These are phyloP conservation scores for Lates japonicus DNA, from an alignment of 2,797 vertebrate species.

Conservation along the genomic window DNA sequence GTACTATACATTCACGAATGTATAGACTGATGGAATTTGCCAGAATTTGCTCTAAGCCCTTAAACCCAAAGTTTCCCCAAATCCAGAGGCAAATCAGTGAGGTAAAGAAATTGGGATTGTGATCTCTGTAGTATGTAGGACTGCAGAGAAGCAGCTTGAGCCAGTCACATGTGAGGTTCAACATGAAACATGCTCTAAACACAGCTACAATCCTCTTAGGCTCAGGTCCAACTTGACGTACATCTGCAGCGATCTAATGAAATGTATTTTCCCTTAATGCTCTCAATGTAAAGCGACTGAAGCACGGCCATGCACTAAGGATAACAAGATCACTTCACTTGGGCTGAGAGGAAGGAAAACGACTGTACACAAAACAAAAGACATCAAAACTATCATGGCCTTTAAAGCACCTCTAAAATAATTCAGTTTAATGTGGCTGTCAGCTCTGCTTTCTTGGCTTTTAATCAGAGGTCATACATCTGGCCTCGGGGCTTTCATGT, in stretches of 20 bases:
- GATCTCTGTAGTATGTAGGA: conserved; percentile 40
- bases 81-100: conserved; percentile 66
- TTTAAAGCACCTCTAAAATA: conserved; percentile 5
- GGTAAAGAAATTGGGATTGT: conserved; percentile 52
- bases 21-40: conserved; percentile 43
- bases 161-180: conserved; percentile 34
- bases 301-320: conserved; percentile 14
- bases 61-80: conserved; percentile 37
- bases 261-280: conserved; percentile 65
- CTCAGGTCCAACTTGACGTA: conserved; percentile 65
- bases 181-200: conserved; percentile 37
- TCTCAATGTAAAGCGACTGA: conserved; percentile 46
- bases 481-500: conserved; percentile 50
- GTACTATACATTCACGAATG: conserved; percentile 16
- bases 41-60: conserved; percentile 53
- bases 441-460: conserved; percentile 39
- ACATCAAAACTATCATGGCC: conserved; percentile 18
- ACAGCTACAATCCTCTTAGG: conserved; percentile 73
- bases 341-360: conserved; percentile 1
- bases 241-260: conserved; percentile 68
- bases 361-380: conserved; percentile 11
- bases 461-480: conserved; percentile 58
- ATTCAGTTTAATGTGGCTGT: conserved; percentile 47
- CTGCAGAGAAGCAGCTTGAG: conserved; percentile 46
- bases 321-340: conserved; percentile 53